Base-by-base conservation (phyloP, 1,140 invertebrate genomes). In the Archivesica marissinica region DNA sequence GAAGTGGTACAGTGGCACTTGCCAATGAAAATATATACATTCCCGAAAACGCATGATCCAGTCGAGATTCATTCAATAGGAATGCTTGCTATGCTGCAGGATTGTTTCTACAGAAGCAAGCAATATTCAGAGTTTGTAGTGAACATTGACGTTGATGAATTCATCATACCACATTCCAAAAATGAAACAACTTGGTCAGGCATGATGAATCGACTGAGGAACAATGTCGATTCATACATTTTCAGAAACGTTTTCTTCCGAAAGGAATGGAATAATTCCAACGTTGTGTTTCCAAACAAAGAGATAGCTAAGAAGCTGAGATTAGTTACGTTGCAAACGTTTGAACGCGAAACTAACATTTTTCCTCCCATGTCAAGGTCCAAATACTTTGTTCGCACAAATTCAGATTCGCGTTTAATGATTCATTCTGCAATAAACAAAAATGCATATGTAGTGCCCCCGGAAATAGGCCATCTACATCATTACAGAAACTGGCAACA, bases 361-460 rank as follows among this genome's bases (percentile, higher is more conserved):
- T 70, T 59, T 30, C 41, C 56, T 11, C n/a, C 17, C n/a, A 47
- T 28, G n/a, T 3, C 25, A 17, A 66, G 98, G 13, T 98, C 97
- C 70, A 98, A 98, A 92, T 98, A 98, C 90, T 97, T 98, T 39
- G 97, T 97, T 89, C 95, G 96, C 74, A 97, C 97, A 0, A 96
- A 96, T 79, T 95, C 96, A 39, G 96, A 98, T 0, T 96, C 98
- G 0, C 97, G 98, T 92, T 96, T 97, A 2, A 97, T 98, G 0
- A 98, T 98, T 93, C 98, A 99, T 93, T 98, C 98, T 91, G 96
- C 98, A 0, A 98, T 97, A 97, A 56, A 59, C 11, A 23, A 20
- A 17, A 20, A 33, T 15, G 2, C 30, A 4, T 13, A 25, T 0
- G 97, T 97, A 87, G 96, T 98, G 0, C 96, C 97, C 0, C 95